Percentiles rank a stretch among this genome's conserved stretches.
These are phyloP conservation scores for Ameiurus melas DNA, from an alignment of 2,113 vertebrate genomes.

Conservation along the genomic window DNA sequence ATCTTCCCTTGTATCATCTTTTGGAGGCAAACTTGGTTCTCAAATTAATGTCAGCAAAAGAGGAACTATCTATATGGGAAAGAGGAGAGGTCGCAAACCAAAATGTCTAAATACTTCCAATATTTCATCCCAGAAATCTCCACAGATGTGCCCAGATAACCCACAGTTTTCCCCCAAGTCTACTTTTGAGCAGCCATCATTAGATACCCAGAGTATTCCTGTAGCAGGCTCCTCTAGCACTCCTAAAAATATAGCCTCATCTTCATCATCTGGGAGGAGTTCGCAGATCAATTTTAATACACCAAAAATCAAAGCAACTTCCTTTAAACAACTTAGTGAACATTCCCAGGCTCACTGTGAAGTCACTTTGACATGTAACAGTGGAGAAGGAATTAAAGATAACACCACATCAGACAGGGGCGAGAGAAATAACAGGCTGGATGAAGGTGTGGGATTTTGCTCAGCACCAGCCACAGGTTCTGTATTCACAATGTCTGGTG, in stretches of 20 bases:
- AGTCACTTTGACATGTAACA: conserved; percentile 88
- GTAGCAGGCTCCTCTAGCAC: conserved; percentile 3
- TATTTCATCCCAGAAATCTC: conserved; percentile 13
- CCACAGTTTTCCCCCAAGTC: not conserved
- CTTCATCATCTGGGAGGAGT: conserved; percentile 11
- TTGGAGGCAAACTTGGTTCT: conserved; percentile 89
- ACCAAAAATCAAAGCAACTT: conserved; percentile 37
- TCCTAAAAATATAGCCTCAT: conserved; percentile 23
- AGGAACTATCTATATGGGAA: conserved; percentile 98
- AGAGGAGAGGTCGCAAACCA: conserved; percentile 93
- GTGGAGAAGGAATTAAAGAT: conserved; percentile 89
- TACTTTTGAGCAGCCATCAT: conserved; percentile 11
- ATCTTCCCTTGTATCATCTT: conserved; percentile 88
- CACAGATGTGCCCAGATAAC: conserved; percentile 36
- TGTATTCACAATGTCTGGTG: conserved; percentile 68
- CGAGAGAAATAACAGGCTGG: conserved; percentile 69
- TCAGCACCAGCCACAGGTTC: conserved; percentile 61
- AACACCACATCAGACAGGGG: conserved; percentile 88
- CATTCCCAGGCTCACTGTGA: conserved; percentile 91
- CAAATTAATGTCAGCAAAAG: conserved; percentile 99
- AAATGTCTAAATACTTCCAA: conserved; percentile 71
- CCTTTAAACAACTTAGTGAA: conserved; percentile 48
- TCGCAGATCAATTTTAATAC: conserved; percentile 18
- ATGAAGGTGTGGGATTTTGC: conserved; percentile 34
- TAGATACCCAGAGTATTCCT: conserved; percentile 32